phyloP scores from a whole-genome alignment of 2,113 vertebrate genomes.

The Hipposideros armiger region DNA sequence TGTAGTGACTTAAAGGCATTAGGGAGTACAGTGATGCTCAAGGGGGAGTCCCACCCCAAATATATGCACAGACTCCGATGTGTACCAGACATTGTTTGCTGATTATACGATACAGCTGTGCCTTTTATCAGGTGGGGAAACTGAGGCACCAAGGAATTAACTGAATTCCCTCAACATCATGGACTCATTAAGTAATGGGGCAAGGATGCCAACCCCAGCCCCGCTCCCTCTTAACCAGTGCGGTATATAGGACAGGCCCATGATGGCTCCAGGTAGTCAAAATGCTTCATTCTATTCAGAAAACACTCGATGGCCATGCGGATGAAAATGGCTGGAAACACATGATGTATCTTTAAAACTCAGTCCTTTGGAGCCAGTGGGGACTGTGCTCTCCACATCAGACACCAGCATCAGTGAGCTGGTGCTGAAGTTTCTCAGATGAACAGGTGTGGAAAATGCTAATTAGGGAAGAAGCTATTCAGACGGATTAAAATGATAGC shows the following conservation, averaged over 20 bases:
- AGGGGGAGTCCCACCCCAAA: accelerated
- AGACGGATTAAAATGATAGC: neutral
- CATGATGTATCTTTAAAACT: accelerated
- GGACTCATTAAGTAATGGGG: too few species aligned
- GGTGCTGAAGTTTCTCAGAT: neutral
- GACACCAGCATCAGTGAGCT: neutral
- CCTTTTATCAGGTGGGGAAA: too few species aligned
- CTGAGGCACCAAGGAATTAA: neutral
- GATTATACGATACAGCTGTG: accelerated
- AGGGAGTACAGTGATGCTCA: accelerated
- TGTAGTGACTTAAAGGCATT: too few species aligned
- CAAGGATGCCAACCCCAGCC: neutral
- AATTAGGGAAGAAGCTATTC: neutral
- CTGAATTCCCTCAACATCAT: too few species aligned
- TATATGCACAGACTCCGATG: accelerated
- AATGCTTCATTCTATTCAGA: neutral
- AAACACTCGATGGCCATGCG: neutral
- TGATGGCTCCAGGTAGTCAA: neutral
- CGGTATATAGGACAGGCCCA: accelerated
- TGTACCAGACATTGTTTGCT: accelerated
- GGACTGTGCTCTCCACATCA: neutral
- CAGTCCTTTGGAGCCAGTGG: neutral
- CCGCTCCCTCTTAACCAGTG: too few species aligned
- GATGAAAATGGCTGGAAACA: neutral
- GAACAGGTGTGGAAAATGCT: neutral